A percentile compares a stretch with the other conserved stretches of the same genome.
These are phyloP conservation scores for Gadopsis bispinosus DNA, from an alignment of 2,797 vertebrate species.

Conservation along the genomic window DNA sequence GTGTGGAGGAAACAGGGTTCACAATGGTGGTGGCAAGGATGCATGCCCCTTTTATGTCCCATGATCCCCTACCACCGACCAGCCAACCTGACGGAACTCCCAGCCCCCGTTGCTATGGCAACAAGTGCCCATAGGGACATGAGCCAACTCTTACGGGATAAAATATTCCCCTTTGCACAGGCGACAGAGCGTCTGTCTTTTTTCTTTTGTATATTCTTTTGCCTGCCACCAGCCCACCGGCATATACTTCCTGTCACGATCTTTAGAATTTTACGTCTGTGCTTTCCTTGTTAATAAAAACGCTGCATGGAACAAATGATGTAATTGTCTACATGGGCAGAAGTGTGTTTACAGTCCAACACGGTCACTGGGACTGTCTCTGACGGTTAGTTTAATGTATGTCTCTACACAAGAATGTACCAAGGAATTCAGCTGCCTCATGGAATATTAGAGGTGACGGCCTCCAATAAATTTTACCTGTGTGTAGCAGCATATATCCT, in stretches of 20 bases:
- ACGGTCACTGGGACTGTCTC: slow-evolving; percentile 49
- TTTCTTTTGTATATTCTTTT: slow-evolving; percentile 58
- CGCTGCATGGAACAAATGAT: slow-evolving; percentile 71
- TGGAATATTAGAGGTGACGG: slow-evolving; percentile 12
- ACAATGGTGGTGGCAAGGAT: slow-evolving; percentile 29
- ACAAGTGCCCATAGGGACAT: slow-evolving; percentile 65
- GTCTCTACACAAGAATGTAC: slow-evolving; percentile 39
- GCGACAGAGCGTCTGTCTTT: slow-evolving; percentile 68
- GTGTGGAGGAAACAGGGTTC: slow-evolving; percentile 22
- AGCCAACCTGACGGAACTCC: slow-evolving; percentile 58
- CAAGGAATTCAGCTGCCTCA: slow-evolving; percentile 26
- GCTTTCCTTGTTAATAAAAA: slow-evolving; percentile 54
- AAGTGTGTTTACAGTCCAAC: slow-evolving; percentile 68
- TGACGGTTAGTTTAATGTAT: slow-evolving; percentile 39
- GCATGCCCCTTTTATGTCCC: slow-evolving; percentile 31
- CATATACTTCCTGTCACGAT: slow-evolving; percentile 25
- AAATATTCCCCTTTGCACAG: slow-evolving; percentile 63
- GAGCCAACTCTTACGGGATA: slow-evolving; percentile 67
- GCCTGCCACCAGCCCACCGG: slow-evolving; percentile 25
- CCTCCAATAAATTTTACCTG: slow-evolving; percentile 39
- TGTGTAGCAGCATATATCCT: slow-evolving; percentile 28
- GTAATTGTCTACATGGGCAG: slow-evolving; percentile 70
- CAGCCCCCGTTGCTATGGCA: slow-evolving; percentile 70
- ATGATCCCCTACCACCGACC: slow-evolving; percentile 46
- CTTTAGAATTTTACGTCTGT: slow-evolving; percentile 41